Base-by-base conservation (phyloP, 2,888 invertebrate genomes). In the Agrotis exclamationis region DNA sequence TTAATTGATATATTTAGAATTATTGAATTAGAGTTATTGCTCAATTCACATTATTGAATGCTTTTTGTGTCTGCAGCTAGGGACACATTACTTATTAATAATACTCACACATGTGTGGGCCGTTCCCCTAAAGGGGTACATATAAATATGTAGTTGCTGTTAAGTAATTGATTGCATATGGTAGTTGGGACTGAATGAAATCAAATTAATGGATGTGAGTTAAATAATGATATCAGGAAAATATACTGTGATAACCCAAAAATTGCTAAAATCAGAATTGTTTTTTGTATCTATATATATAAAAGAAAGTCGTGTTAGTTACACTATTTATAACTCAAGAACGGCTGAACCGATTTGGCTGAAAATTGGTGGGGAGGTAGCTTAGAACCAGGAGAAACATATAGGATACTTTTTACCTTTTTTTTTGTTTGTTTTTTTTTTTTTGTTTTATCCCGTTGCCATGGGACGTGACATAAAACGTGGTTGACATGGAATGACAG, bases 1-100 rank as follows among this genome's bases (percentile, higher is more conserved):
- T 45, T 44, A 72, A 63, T 28, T 63, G 28, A 33, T n/a, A 14
- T 24, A 53, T 6, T 39, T 68, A 28, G 5, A 22, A 0, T 11
- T 13, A 39, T 3, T n/a, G n/a, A n/a, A 2, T 4, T 47, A 7
- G 24, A 33, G 22, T 22, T 51, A 45, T 28, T 48, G 7, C 11
- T n/a, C 59, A 6, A 53, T 33, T 4, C 24, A 18, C 5, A 7
- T 56, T 56, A 39, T 39, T 63, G 47, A 14, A 45, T 45, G 11
- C 28, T 53, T 28, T 28, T 58, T 67, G 14, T 57, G 72, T 53
- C 28, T 58, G 20, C 9, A 22, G 22, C 33, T 48, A 20, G 22
- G 13, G n/a, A 47, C 9, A 33, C 3, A 71, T 14, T 18, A 44
- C 0, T 50, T 0, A 20, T 7, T 39, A 39, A 39, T 54, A 14